Base-by-base conservation (phyloP, 2,113 vertebrate species). In the Macaca mulatta region DNA sequence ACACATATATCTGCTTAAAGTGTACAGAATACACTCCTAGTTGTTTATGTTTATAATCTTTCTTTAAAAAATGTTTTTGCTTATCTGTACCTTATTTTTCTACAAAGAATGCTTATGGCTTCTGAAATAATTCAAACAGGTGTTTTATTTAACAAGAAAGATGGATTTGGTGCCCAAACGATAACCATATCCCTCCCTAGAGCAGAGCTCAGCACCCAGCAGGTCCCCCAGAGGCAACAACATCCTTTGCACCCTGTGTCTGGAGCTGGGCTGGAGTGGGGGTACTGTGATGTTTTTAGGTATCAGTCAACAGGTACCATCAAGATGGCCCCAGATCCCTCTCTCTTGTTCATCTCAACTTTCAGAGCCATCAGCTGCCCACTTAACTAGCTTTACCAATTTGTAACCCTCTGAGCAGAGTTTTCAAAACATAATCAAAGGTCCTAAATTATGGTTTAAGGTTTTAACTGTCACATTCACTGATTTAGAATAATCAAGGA, bases 101-200 rank as follows among this genome's bases (percentile, higher is more conserved):
- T 91, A 90, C 18, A 87, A 70, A 61, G 78, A 93, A 82, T 16
- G 86, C 52, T 72, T 84, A 87, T 0, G 14, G 13, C 20, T 95
- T 87, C 95, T 97, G 70, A 94, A 89, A 48, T 45, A 89, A 93
- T 67, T 57, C 85, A 94, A 79, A 84, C 35, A 95, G 43, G 40
- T 74, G 35, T 89, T 90, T 90, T 61, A 83, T 67, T 61, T 91
- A 90, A 85, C 48, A 96, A 75, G 48, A 96, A 69, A 82, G 90
- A 38, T 38, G 18, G 50, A 72, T 72, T 59, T 88, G 32, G 25
- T 35, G 48, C 48, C 50, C 40, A 67, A 74, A 70, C 48, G 50
- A 43, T 72, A 86, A 85, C 38, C 45, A 92, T 43, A 83, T 20
- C 27, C 38, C 57, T 61, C 52, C 67, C 20, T 91, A 27, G 90